Conservation (phyloP, 2,797 vertebrate genomes). For the Sebastes paucispinis region DNA sequence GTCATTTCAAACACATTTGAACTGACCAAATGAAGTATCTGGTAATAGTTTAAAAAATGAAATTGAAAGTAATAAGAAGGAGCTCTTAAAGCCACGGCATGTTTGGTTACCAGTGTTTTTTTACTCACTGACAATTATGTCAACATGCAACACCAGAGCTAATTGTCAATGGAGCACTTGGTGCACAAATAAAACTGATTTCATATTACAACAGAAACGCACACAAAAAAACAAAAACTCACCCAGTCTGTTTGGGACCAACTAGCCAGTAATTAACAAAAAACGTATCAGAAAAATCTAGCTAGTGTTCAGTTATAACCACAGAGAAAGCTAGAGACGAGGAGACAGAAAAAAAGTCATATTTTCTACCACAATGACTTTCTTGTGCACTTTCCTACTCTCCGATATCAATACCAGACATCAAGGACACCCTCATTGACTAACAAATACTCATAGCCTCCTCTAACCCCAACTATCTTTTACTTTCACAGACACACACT, state of each 20-base stretch:
- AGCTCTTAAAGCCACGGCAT: not conserved
- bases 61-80: not conserved
- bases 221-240: not conserved
- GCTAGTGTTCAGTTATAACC: not conserved
- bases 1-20: not conserved
- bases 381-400: not conserved
- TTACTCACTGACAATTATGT: not conserved
- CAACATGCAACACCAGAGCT: not conserved
- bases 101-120: not conserved
- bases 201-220: not conserved
- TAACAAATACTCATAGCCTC: constrained; percentile 9
- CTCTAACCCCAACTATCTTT: not conserved
- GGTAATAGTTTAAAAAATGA: not conserved
- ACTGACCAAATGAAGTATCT: not conserved
- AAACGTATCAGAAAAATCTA: not conserved
- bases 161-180: not conserved
- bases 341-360: not conserved
- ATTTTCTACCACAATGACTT: not conserved
- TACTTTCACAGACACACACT: not conserved
- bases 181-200: not conserved
- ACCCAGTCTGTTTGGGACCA: not conserved
- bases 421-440: constrained; percentile 13
- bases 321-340: not conserved
- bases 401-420: not conserved
- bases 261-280: not conserved